These are phyloP conservation scores for Brotula barbata DNA, from an alignment of 2,797 vertebrate genomes.

Conservation along the genomic window DNA sequence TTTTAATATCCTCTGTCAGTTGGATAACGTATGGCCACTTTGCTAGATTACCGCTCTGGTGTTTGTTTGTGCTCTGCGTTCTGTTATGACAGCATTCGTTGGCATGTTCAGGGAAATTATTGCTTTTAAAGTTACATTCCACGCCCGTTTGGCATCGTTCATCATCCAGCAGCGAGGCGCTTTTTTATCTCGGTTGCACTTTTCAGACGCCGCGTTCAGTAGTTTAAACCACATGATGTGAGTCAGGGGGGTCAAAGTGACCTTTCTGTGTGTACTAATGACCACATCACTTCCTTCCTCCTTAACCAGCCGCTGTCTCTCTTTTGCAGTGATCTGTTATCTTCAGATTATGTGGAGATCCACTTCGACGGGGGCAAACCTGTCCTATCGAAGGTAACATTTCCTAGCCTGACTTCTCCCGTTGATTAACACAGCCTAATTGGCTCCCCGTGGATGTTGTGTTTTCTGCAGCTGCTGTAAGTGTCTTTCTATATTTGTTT, in stretches of 20 bases:
- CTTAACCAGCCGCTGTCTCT: constrained; percentile 34
- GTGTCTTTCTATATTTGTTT: constrained; percentile 21
- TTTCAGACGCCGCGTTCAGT: constrained; percentile 32
- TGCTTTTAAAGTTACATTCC: background rate
- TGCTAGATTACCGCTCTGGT: background rate
- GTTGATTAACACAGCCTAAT: constrained; percentile 6
- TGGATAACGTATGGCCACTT: background rate
- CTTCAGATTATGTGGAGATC: constrained; percentile 96
- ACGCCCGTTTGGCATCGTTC: constrained; percentile 13
- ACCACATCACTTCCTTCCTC: constrained; percentile 21
- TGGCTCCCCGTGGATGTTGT: constrained; percentile 17
- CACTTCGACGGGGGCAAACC: constrained; percentile 90
- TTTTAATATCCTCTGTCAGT: background rate
- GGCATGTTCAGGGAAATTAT: background rate
- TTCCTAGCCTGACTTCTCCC: background rate
- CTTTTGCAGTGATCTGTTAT: constrained; percentile 89
- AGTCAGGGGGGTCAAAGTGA: constrained; percentile 52
- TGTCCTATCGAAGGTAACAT: constrained; percentile 89
- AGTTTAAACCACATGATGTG: constrained; percentile 41
- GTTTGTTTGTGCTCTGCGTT: too few species aligned
- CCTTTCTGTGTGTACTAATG: constrained; percentile 19
- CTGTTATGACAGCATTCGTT: constrained; percentile 11
- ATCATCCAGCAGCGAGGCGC: constrained; percentile 26
- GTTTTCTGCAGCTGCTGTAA: constrained; percentile 5
- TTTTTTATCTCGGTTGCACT: constrained; percentile 38